phyloP scores from a whole-genome alignment of 2,888 invertebrate species.

The Hypercompe scribonia region DNA sequence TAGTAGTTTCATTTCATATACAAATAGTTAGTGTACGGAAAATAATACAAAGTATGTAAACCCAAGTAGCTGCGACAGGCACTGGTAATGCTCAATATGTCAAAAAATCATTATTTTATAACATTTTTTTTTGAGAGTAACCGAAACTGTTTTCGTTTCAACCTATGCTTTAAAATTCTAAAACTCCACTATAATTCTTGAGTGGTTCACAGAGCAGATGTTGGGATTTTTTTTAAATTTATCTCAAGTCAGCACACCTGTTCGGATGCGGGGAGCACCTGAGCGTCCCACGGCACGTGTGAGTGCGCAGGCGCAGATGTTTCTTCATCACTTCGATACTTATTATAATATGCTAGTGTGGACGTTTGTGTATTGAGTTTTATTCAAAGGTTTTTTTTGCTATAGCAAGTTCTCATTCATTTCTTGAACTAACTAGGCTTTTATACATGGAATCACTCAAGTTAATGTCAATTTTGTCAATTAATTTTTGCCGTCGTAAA shows the following conservation, averaged over 20 bases:
- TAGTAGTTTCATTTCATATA: no score
- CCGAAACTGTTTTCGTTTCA: neutral
- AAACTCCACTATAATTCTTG: neutral
- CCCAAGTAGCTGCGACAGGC: neutral
- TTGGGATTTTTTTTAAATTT: neutral
- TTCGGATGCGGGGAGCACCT: slow-evolving; percentile 18
- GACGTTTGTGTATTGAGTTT: neutral
- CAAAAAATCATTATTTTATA: neutral
- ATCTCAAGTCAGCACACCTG: slow-evolving; percentile 30
- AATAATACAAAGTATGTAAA: no score
- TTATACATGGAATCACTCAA: neutral
- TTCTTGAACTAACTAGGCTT: neutral
- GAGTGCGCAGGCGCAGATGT: neutral
- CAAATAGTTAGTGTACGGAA: no score
- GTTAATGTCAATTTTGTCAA: neutral
- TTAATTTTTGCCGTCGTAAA: no score
- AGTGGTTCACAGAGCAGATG: slow-evolving; percentile 27
- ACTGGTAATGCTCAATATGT: no score
- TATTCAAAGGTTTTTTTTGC: neutral
- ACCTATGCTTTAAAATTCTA: neutral
- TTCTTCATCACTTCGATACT: neutral
- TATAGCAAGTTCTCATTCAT: no score
- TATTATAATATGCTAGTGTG: neutral
- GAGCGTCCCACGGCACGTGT: slow-evolving; percentile 8
- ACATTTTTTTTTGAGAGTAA: neutral